Conservation (phyloP, 2,888 invertebrate genomes). For the Polia nebulosa region DNA sequence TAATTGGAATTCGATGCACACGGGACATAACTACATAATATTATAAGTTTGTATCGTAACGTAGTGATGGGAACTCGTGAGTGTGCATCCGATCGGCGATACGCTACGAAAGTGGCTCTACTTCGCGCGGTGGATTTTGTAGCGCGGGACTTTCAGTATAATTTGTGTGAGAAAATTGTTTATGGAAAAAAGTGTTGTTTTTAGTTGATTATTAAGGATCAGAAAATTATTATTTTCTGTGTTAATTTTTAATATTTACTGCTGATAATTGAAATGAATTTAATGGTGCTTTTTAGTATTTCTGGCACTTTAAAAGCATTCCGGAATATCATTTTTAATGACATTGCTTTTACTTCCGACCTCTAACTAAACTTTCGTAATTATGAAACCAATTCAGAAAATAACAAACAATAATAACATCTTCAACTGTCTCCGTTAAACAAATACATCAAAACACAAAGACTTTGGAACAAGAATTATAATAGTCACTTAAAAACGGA, state of each 20-base stretch:
- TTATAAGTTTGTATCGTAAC: conserved; percentile 49
- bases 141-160: not conserved
- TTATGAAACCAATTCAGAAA: not conserved
- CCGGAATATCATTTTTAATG: too few species aligned
- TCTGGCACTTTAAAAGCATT: not conserved
- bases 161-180: not conserved
- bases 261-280: too few species aligned
- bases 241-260: too few species aligned
- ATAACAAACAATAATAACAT: not conserved
- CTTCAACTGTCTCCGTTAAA: conserved; percentile 18
- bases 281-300: not conserved
- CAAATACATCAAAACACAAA: conserved; percentile 41
- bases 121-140: conserved; percentile 59
- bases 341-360: not conserved
- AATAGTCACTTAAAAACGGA: conserved; percentile 68
- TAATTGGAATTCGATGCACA: conserved; percentile 63
- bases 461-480: conserved; percentile 66
- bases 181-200: too few species aligned
- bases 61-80: conserved; percentile 67
- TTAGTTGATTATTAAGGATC: too few species aligned
- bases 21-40: conserved; percentile 48
- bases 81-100: conserved; percentile 68
- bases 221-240: too few species aligned
- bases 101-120: conserved; percentile 79
- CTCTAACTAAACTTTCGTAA: not conserved